A percentile compares a stretch with the other conserved stretches of the same genome.
Evolutionary conservation across 30 jellyfish, hydroid and myxozoan species (phyloP).

Genomic region (Hydra vulgaris): DNA sequence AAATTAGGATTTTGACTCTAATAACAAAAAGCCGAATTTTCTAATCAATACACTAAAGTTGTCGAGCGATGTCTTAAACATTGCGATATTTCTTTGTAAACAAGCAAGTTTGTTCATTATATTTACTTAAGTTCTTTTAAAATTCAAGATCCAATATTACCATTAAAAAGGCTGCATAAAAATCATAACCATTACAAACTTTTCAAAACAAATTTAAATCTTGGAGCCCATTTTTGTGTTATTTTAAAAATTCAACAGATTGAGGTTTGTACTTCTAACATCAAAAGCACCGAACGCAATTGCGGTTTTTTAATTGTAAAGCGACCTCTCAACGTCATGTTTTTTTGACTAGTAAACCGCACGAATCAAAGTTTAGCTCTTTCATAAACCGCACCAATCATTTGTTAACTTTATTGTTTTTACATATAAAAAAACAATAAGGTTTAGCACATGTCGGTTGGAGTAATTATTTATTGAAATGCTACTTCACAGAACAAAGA

Average conservation of each 20-base stretch:
- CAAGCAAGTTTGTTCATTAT: not conserved
- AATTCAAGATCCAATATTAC: not conserved
- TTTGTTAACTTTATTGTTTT: slow-evolving; percentile 4
- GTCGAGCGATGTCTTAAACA: not conserved
- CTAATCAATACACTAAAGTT: not conserved
- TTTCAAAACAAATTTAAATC: not conserved
- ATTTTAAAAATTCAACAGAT: slow-evolving; percentile 15
- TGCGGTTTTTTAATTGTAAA: slow-evolving; percentile 27
- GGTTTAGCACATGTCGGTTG: slow-evolving; percentile 42
- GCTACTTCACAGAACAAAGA: not conserved
- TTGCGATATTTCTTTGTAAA: not conserved
- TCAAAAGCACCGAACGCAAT: slow-evolving; percentile 33
- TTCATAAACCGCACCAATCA: slow-evolving; percentile 37
- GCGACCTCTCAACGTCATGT: slow-evolving; percentile 37
- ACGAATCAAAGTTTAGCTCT: slow-evolving; percentile 12
- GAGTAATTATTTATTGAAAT: slow-evolving; percentile 27
- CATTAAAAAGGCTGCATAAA: slow-evolving; percentile 2
- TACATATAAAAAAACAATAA: slow-evolving; percentile 25
- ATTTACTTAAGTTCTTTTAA: not conserved
- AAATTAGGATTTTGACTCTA: slow-evolving; percentile 12
- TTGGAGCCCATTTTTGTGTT: slow-evolving; percentile 26
- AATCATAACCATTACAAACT: not conserved
- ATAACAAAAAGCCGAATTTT: slow-evolving; percentile 16
- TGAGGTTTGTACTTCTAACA: slow-evolving; percentile 13
- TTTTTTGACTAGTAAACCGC: slow-evolving; percentile 26